These are phyloP conservation scores for Brachypteracias leptosomus DNA, from an alignment of 2,113 vertebrate genomes.

Conservation along the genomic window DNA sequence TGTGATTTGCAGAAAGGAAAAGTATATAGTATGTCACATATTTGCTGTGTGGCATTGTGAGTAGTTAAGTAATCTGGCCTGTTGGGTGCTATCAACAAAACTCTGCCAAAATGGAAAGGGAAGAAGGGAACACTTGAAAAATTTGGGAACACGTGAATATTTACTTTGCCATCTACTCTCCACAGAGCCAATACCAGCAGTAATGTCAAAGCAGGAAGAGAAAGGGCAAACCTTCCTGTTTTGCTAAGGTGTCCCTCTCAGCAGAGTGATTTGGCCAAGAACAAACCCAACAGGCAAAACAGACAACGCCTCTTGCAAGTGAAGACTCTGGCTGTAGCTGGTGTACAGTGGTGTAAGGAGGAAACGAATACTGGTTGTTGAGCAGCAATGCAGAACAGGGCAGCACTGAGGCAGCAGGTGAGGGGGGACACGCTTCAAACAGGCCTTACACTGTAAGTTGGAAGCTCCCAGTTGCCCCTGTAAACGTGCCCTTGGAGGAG, in stretches of 20 bases:
- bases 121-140: not conserved
- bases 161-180: not conserved
- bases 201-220: not conserved
- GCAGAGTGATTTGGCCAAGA: not conserved
- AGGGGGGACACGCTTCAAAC: fast-evolving
- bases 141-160: not conserved
- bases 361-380: fast-evolving
- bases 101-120: conserved; percentile 12
- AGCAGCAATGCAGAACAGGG: fast-evolving
- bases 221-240: not conserved
- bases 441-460: not conserved
- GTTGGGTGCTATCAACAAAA: conserved; percentile 6
- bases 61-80: not conserved
- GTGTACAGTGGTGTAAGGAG: not conserved
- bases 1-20: conserved; percentile 50
- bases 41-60: conserved; percentile 19
- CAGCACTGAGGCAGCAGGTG: not conserved
- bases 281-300: not conserved
- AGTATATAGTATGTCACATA: not conserved
- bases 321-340: not conserved
- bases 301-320: not conserved
- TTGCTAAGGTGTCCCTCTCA: not conserved
- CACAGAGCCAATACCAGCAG: not conserved
- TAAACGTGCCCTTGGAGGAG: not conserved
- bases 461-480: not conserved